Evolutionary conservation across 2,888 invertebrate genomes (phyloP).

Genomic region (Melangyna quadrimaculata): DNA sequence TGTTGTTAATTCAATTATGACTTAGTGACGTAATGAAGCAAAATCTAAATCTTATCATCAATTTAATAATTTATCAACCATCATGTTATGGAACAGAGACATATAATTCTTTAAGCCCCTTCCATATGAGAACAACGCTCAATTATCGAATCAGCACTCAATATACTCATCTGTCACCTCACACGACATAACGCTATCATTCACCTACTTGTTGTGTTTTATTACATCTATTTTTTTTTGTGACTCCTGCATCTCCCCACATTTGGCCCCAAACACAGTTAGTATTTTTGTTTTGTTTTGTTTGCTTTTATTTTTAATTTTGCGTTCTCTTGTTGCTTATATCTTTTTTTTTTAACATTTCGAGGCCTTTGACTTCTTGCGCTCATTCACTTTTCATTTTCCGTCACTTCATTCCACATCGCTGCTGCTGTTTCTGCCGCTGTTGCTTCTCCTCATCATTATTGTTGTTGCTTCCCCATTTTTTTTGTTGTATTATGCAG

Average conservation of each 20-base stretch:
- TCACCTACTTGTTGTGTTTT: slow-evolving; percentile 52
- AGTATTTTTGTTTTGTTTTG: slow-evolving; percentile 11
- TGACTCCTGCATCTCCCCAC: slow-evolving; percentile 17
- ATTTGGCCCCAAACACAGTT: slow-evolving; percentile 33
- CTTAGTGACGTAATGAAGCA: not conserved
- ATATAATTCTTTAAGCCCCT: slow-evolving; percentile 8
- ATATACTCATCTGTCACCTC: slow-evolving; percentile 33
- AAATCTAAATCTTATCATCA: slow-evolving; percentile 10
- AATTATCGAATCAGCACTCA: not conserved
- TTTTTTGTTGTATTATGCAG: slow-evolving; percentile 68
- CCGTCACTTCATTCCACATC: slow-evolving; percentile 71
- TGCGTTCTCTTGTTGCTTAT: slow-evolving; percentile 54
- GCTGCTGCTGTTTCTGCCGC: slow-evolving; percentile 26
- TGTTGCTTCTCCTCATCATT: slow-evolving; percentile 38
- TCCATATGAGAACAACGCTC: slow-evolving; percentile 14
- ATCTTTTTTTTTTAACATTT: slow-evolving; percentile 49
- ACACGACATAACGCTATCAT: slow-evolving; percentile 52
- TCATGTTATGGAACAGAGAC: not conserved
- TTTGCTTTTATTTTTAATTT: slow-evolving; percentile 13
- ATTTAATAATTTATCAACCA: slow-evolving; percentile 4
- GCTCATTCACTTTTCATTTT: slow-evolving; percentile 73
- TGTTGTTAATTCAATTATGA: not conserved
- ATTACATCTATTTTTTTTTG: slow-evolving; percentile 37
- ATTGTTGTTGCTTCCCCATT: slow-evolving; percentile 63
- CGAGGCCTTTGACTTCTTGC: slow-evolving; percentile 73